These are phyloP conservation scores for Falcunculus frontatus DNA, from an alignment of 2,113 vertebrate genomes.

Conservation along the genomic window DNA sequence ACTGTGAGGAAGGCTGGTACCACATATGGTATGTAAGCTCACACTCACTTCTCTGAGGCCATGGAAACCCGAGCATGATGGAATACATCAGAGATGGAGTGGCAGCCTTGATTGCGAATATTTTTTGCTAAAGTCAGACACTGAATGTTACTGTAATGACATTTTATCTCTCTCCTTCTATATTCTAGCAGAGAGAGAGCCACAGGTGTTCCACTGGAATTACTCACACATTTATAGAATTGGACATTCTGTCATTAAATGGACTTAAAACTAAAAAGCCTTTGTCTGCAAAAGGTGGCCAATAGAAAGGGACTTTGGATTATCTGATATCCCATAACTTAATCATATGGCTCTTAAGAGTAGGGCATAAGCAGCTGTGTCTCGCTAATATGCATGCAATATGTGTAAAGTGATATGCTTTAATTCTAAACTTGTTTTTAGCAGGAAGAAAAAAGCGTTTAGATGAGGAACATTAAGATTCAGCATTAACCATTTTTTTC, in stretches of 20 bases:
- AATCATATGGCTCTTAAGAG: conserved; percentile 99
- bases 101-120: conserved; percentile 42
- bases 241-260: conserved; percentile 97
- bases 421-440: conserved; percentile 97
- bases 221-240: conserved; percentile 93
- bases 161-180: conserved; percentile 56
- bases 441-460: conserved; percentile 94
- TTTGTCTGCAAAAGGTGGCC: conserved; percentile 79
- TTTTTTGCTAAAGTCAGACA: conserved; percentile 34
- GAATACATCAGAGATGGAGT: conserved; percentile 21
- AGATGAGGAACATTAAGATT: conserved; percentile 91
- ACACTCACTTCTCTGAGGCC: conserved; percentile 16
- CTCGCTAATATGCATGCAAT: conserved; percentile 96
- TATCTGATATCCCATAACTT: conserved; percentile 99
- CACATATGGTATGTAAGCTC: neutral
- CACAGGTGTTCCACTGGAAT: conserved; percentile 98
- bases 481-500: conserved; percentile 78
- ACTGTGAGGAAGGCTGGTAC: neutral
- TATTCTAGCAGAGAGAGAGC: conserved; percentile 73
- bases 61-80: neutral
- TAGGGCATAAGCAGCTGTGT: conserved; percentile 95
- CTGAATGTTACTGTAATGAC: conserved; percentile 53
- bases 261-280: conserved; percentile 96
- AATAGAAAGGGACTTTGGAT: conserved; percentile 84
- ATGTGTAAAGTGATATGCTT: conserved; percentile 99